These are phyloP conservation scores for Cynopterus brachyotis DNA, from an alignment of 2,113 vertebrate species.

Conservation along the genomic window DNA sequence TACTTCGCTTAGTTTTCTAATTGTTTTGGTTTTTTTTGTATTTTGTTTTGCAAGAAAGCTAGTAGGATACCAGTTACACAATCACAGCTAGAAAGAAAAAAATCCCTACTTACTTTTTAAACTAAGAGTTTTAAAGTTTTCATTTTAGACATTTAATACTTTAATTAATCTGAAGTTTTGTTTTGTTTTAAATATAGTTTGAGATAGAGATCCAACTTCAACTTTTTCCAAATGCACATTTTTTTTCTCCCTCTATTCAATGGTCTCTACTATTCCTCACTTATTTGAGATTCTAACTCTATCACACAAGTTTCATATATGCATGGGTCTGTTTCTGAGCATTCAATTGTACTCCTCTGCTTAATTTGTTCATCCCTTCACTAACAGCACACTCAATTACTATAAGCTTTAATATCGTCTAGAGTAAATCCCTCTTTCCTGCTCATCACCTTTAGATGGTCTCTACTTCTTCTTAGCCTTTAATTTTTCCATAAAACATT, in stretches of 20 bases:
- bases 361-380: not conserved
- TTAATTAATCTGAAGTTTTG: not conserved
- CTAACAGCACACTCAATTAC: not conserved
- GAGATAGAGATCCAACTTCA: not conserved
- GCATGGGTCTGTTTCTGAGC: not conserved
- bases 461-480: not conserved
- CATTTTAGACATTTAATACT: not conserved
- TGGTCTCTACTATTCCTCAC: not conserved
- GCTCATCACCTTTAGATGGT: not conserved
- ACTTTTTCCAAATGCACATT: not conserved
- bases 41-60: not conserved
- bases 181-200: not conserved
- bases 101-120: not conserved
- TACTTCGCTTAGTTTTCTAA: not conserved
- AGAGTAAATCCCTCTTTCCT: not conserved
- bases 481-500: not conserved
- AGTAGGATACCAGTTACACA: not conserved
- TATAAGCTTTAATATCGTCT: not conserved
- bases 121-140: not conserved
- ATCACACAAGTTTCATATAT: not conserved
- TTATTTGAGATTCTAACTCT: not conserved
- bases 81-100: not conserved
- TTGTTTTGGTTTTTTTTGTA: too few species aligned
- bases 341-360: not conserved
- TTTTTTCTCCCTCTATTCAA: not conserved